A percentile compares a stretch with the other conserved stretches of the same genome.
Conservation (phyloP, 2,113 vertebrate genomes). For the Silurus asotus region DNA sequence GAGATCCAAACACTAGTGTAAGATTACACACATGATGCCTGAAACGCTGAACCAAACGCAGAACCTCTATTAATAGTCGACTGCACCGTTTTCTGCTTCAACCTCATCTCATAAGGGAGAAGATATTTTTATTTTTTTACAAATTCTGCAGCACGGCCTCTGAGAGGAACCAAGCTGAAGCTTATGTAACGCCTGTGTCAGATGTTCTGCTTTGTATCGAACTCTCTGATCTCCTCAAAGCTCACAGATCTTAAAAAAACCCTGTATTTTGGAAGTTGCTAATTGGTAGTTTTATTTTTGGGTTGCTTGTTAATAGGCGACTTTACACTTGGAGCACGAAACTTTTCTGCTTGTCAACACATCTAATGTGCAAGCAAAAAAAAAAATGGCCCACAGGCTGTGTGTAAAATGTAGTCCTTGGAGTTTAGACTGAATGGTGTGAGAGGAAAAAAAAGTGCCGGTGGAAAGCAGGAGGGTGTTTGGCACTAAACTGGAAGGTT, state of each 20-base stretch:
- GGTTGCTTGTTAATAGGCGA: neutral
- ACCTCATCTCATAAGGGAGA: conserved; percentile 28
- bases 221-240: neutral
- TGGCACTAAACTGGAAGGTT: neutral
- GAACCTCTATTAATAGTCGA: neutral
- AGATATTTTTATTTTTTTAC: neutral
- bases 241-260: neutral
- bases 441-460: no score
- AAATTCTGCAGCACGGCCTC: neutral
- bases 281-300: conserved; percentile 2
- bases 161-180: neutral
- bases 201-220: neutral
- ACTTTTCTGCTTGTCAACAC: neutral
- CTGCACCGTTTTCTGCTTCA: conserved; percentile 13
- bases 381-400: neutral
- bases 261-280: neutral
- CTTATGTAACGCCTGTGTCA: conserved; percentile 51
- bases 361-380: neutral
- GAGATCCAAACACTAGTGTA: neutral
- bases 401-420: neutral
- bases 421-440: neutral
- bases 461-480: no score
- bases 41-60: neutral
- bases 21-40: neutral
- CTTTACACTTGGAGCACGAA: neutral